phyloP scores from a whole-genome alignment of 2,888 invertebrate genomes.

The Oconnorella tubifera region DNA sequence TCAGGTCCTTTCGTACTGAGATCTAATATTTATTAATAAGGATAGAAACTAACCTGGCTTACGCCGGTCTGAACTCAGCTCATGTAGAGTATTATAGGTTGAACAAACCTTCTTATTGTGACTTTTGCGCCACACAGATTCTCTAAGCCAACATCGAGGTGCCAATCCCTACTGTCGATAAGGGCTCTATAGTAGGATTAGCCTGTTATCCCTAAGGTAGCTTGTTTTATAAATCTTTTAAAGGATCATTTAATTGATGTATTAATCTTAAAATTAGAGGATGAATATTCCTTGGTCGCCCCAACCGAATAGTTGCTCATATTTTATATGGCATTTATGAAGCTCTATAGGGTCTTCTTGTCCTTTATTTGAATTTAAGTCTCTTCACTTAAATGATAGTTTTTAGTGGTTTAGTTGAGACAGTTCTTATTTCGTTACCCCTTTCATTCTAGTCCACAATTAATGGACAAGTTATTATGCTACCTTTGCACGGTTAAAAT shows the following conservation, averaged over 20 bases:
- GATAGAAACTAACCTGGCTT: constrained; percentile 83
- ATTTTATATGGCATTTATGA: constrained; percentile 16
- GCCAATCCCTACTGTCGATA: constrained; percentile 42
- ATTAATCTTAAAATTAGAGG: constrained; percentile 18
- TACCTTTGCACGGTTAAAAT: constrained; percentile 45
- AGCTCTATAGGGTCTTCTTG: constrained; percentile 39
- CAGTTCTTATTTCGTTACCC: constrained; percentile 31
- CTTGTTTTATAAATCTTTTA: constrained; percentile 28
- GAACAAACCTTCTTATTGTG: constrained; percentile 63
- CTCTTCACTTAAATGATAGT: constrained; percentile 34
- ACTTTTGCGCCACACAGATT: constrained; percentile 66
- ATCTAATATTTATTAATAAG: constrained; percentile 55
- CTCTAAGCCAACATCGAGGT: constrained; percentile 82
- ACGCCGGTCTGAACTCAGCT: constrained; percentile 84
- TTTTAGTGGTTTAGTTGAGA: constrained; percentile 30
- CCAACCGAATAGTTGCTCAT: constrained; percentile 27
- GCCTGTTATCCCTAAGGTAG: constrained; percentile 47
- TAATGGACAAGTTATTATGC: constrained; percentile 42
- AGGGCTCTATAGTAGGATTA: constrained; percentile 40
- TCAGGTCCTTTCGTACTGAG: constrained; percentile 76
- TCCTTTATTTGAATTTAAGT: constrained; percentile 31
- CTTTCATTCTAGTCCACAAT: constrained; percentile 37
- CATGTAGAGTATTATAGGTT: constrained; percentile 79
- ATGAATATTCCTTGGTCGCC: constrained; percentile 28
- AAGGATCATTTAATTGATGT: constrained; percentile 19